phyloP scores from a whole-genome alignment of 2,888 invertebrate species.

The Augochlorella aurata region DNA sequence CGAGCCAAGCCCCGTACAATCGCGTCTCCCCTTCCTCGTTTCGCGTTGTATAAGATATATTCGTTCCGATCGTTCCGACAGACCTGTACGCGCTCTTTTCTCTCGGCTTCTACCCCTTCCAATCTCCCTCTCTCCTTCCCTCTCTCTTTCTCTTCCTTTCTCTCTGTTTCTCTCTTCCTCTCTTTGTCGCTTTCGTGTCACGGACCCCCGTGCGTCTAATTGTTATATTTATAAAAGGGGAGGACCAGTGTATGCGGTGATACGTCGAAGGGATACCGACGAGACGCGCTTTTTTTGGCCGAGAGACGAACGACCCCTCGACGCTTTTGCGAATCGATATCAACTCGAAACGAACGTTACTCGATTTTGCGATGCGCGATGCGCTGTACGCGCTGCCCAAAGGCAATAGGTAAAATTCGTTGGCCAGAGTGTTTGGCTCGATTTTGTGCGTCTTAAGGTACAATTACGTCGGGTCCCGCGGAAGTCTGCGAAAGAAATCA shows the following conservation, averaged over 20 bases:
- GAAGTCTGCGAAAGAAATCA: too few species aligned
- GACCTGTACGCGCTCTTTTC: slow-evolving; percentile 31
- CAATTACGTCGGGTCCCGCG: too few species aligned
- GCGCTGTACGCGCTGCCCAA: not conserved
- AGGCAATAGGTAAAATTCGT: not conserved
- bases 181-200: slow-evolving; percentile 22
- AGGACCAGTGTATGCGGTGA: slow-evolving; percentile 37
- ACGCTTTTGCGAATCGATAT: slow-evolving; percentile 67
- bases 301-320: slow-evolving; percentile 61
- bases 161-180: not conserved
- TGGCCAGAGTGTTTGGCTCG: too few species aligned
- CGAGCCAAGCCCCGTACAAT: slow-evolving; percentile 35
- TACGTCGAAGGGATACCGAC: slow-evolving; percentile 48
- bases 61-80: slow-evolving; percentile 49
- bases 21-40: slow-evolving; percentile 52
- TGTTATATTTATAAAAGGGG: slow-evolving; percentile 69
- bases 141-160: not conserved
- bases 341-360: slow-evolving; percentile 31
- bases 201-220: slow-evolving; percentile 62
- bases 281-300: slow-evolving; percentile 55
- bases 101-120: slow-evolving; percentile 13
- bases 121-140: not conserved
- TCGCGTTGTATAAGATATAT: slow-evolving; percentile 42
- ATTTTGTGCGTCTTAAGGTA: not conserved
- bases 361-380: slow-evolving; percentile 36